Evolutionary conservation across 37 sponge, comb jelly and placozoan genomes (phyloP).

Genomic region (Ianthella basta): DNA sequence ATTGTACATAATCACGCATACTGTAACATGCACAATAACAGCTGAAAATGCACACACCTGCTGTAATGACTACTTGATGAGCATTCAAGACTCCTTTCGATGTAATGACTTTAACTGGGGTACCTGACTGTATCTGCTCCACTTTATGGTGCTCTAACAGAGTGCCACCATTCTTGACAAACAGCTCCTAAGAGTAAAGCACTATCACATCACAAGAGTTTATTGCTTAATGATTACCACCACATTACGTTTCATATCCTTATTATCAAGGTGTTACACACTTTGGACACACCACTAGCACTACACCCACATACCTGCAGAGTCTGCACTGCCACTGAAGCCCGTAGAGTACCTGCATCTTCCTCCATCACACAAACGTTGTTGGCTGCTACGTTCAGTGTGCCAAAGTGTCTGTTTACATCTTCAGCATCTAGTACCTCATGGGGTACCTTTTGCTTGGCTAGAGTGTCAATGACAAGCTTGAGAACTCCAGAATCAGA

Average conservation of each 20-base stretch:
- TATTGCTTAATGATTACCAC: too few species aligned
- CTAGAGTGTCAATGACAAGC: neutral
- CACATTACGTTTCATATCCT: too few species aligned
- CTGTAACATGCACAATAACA: too few species aligned
- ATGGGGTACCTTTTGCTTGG: constrained; percentile 37
- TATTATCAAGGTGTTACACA: too few species aligned
- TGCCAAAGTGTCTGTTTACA: constrained; percentile 43
- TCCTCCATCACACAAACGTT: constrained; percentile 63
- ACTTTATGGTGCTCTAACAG: constrained; percentile 68
- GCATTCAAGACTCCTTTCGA: constrained; percentile 52
- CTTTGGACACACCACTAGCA: too few species aligned
- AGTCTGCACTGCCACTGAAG: constrained; percentile 48
- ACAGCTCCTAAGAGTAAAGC: constrained; percentile 75
- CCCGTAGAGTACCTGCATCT: constrained; percentile 63
- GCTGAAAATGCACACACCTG: constrained; percentile 34
- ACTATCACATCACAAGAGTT: too few species aligned
- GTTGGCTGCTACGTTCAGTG: constrained; percentile 60
- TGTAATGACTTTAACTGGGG: constrained; percentile 49
- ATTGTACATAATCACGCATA: too few species aligned
- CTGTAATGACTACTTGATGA: constrained; percentile 66
- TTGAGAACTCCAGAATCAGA: neutral
- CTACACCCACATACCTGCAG: too few species aligned
- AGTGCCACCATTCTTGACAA: constrained; percentile 61
- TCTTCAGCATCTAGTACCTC: constrained; percentile 19
- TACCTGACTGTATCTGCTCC: constrained; percentile 60